Base-by-base conservation (phyloP, 2,888 invertebrate genomes). In the Beris morrisii region DNA sequence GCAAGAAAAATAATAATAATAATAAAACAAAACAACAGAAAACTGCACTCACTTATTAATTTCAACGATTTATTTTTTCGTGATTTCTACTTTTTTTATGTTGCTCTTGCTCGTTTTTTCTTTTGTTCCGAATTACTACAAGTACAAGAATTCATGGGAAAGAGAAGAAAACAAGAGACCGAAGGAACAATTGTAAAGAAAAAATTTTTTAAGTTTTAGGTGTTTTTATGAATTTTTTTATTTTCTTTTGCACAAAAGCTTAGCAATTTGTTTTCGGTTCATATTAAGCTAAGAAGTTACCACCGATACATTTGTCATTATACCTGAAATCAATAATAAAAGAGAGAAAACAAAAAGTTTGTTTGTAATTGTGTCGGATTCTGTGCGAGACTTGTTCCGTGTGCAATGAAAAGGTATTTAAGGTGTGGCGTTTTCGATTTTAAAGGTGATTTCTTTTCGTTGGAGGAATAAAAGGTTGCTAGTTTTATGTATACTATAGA, bases 261-360 rank as follows among this genome's bases (percentile, higher is more conserved):
- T 7, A 38, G 38, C 38, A 38, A 22, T 22, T 22, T 53, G 53
- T 28, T 22, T 30, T 53, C 53, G 53, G 13, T 53, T 28, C 12
- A 12, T 28, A 45, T 65, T 65, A 65, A 46, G 64, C 64, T 65
- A 54, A 54, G 45, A 65, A 56, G 28, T 65, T 65, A 65, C 64
- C 64, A 65, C 64, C 64, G 64, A 65, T 65, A 56, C 64, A 65
- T 65, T 65, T 65, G 64, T 65, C 64, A 56, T 65, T 65, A 65
- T 65, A 56, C 55, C 55, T 65, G 55, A 55, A 56, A 48, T 56
- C 32, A 65, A 56, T 64, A 64, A 64, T 61, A 22, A 52, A 61
- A 61, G 61, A 52, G 52, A 61, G 61, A 50, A 38, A 22, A 52
- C 22, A 15, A 52, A 38, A 56, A 55, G 48, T 54, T 65, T 65